Percentiles rank a stretch among this genome's conserved stretches.
phyloP scores from a whole-genome alignment of 2,113 vertebrate genomes.

The Romanogobio albipinnatus region DNA sequence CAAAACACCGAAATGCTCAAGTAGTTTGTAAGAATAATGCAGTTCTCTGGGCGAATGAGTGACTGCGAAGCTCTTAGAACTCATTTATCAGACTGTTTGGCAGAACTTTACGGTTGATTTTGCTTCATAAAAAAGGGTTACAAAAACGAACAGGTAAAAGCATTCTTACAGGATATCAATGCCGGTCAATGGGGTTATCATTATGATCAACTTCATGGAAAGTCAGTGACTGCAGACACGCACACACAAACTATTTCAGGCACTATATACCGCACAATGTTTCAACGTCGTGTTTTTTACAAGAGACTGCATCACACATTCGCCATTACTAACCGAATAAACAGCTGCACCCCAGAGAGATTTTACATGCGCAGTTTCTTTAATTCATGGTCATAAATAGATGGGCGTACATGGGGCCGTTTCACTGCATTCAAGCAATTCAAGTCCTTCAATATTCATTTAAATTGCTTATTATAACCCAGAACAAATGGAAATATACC shows the following conservation, averaged over 20 bases:
- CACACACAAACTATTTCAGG: neutral
- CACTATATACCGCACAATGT: neutral
- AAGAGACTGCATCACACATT: constrained; percentile 5
- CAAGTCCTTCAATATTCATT: constrained; percentile 9
- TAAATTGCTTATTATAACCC: neutral
- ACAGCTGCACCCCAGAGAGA: neutral
- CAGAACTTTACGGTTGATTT: neutral
- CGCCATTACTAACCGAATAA: neutral
- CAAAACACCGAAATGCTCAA: constrained; percentile 5
- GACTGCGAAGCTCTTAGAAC: constrained; percentile 3
- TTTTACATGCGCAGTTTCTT: neutral
- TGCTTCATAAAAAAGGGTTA: neutral
- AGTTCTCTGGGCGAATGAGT: neutral
- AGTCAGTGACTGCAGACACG: neutral
- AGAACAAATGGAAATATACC: neutral
- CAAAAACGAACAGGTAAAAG: neutral
- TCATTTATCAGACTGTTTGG: neutral
- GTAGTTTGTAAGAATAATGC: constrained; percentile 22
- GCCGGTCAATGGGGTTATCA: neutral
- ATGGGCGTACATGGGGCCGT: neutral
- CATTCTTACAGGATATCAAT: neutral
- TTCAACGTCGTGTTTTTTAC: neutral
- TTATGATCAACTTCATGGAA: neutral
- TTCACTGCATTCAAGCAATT: neutral
- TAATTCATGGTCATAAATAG: neutral